Base-by-base conservation (phyloP, 35 echinoderm and acorn worm species). In the Lytechinus pictus region DNA sequence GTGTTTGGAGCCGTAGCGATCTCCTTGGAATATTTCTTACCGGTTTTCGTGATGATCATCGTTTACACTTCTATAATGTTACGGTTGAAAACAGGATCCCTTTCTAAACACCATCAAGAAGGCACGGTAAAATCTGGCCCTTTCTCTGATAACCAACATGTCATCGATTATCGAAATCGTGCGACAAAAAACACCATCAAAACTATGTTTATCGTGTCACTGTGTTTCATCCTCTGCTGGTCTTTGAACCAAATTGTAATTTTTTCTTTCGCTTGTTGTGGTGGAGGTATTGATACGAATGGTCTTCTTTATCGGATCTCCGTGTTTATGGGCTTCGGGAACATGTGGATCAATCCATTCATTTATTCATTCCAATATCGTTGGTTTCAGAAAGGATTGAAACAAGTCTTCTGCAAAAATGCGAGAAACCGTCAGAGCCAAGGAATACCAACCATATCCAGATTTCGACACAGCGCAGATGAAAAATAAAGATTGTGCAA, bases 341-440 rank as follows among this genome's bases (percentile, higher is more conserved):
- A 97, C 86, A 94, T 87, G 88, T 94, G 96, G 27, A 61, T 97
- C 16, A 97, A 97, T 54, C 96, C 96, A 8, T 95, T 97, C 8
- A 97, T 97, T 7, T 97, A 97, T 57, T 56, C 96, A 54, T 92
- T 97, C 57, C 86, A 93, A 86, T 93, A 93, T n/a, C 52, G 92
- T 16, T 28, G 92, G 27, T 95, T 87, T 90, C 72, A 89, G 10
- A 86, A 90, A 52, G 92, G 92, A 24, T n/a, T 93, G 8, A 52
- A 12, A 12, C 33, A 52, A 21, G 10, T 51, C 16, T 90, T 44
- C 28, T 44, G 28, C 88, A 90, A 52, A 24, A n/a, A n/a, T 16
- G 7, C 19, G 3, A 79, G 66, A 16, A 79, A 16, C 66, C 66
- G 66, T 16, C 19, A 79, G 7, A 79, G 16, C 16, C 19, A 79